A percentile compares a stretch with the other conserved stretches of the same genome.
Evolutionary conservation across 2,113 vertebrate species (phyloP).

Genomic region (Scolopax mira): DNA sequence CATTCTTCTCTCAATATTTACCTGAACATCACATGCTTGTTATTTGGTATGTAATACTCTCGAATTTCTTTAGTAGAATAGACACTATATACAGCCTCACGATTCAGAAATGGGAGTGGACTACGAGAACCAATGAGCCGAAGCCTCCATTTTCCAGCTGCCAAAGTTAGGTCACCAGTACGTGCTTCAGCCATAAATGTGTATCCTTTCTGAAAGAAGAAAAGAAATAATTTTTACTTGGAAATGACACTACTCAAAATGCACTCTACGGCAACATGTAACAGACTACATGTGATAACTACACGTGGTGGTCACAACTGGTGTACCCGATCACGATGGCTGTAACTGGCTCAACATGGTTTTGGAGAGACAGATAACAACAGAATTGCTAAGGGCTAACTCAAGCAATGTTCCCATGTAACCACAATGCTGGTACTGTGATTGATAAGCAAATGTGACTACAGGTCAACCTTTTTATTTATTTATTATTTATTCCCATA

Average conservation of each 20-base stretch:
- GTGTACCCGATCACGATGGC: neutral
- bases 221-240: neutral
- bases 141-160: slow-evolving; percentile 80
- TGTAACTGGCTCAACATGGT: neutral
- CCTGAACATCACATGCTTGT: slow-evolving; percentile 86
- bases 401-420: neutral
- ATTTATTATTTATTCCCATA: neutral
- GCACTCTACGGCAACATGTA: neutral
- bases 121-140: slow-evolving; percentile 78
- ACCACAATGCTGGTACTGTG: neutral
- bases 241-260: neutral
- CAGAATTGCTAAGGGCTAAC: neutral
- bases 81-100: slow-evolving; percentile 63
- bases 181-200: slow-evolving; percentile 86
- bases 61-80: slow-evolving; percentile 82
- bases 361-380: neutral
- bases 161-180: slow-evolving; percentile 56
- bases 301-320: neutral
- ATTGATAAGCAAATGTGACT: neutral
- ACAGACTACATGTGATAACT: neutral
- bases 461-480: neutral
- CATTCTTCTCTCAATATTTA: slow-evolving; percentile 38
- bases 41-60: slow-evolving; percentile 87
- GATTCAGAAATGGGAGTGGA: slow-evolving; percentile 75
- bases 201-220: slow-evolving; percentile 82